Evolutionary conservation across 2,888 invertebrate species (phyloP).

Genomic region (Eretmocerus hayati): DNA sequence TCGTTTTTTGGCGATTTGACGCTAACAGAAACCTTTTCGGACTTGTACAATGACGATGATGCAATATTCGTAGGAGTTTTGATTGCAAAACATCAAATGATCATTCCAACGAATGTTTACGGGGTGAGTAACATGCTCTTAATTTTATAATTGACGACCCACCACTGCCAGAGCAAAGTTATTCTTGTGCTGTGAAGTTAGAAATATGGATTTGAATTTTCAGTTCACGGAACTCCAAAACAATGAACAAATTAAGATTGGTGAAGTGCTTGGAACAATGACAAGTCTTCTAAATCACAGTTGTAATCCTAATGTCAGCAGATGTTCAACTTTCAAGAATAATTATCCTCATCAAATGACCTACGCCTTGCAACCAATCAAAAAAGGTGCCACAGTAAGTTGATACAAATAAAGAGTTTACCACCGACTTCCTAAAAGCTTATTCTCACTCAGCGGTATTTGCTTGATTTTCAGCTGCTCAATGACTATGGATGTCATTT

Average conservation of each 20-base stretch:
- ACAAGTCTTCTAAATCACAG: constrained; percentile 80
- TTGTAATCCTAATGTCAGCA: constrained; percentile 74
- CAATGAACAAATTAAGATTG: constrained; percentile 47
- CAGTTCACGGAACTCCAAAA: constrained; percentile 24
- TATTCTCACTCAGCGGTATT: not conserved
- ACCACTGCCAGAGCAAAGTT: not conserved
- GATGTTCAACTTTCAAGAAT: constrained; percentile 48
- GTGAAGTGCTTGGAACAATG: constrained; percentile 69
- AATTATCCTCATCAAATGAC: constrained; percentile 46
- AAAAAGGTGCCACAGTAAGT: constrained; percentile 58
- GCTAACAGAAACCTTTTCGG: constrained; percentile 33
- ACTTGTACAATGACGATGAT: constrained; percentile 35
- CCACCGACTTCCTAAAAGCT: not conserved
- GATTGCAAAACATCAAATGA: constrained; percentile 69
- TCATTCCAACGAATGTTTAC: constrained; percentile 79
- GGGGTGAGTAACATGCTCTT: too few relatives aligned
- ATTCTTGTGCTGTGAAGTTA: not conserved
- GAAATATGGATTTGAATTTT: not conserved
- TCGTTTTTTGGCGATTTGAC: constrained; percentile 49
- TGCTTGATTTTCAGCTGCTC: constrained; percentile 48
- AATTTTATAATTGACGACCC: constrained; percentile 9
- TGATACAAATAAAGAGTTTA: too few relatives aligned
- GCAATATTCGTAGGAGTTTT: constrained; percentile 56
- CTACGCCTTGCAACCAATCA: constrained; percentile 60
- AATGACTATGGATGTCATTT: constrained; percentile 81